phyloP scores from a whole-genome alignment of 2,797 vertebrate species.

The Gambelia wislizenii region DNA sequence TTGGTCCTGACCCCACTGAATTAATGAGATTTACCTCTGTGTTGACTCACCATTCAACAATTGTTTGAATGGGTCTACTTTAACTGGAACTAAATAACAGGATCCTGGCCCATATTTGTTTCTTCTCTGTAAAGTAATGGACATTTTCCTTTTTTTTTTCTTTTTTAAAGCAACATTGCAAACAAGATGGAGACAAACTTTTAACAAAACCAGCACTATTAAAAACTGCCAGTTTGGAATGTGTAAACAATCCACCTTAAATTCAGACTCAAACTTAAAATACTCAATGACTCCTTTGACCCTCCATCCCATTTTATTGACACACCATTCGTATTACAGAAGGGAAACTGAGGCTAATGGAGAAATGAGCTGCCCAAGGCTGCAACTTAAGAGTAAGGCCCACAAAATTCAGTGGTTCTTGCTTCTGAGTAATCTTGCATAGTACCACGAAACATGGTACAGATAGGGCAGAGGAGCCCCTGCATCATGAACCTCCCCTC shows the following conservation, averaged over 20 bases:
- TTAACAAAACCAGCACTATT: background rate
- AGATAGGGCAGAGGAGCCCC: too few species aligned
- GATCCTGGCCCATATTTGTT: background rate
- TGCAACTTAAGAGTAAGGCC: too few species aligned
- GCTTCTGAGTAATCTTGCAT: too few species aligned
- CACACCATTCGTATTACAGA: background rate
- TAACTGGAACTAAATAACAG: background rate
- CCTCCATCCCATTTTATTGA: background rate
- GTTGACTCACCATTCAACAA: background rate
- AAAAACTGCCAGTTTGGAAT: background rate
- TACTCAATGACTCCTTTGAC: too few species aligned
- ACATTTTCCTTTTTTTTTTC: background rate
- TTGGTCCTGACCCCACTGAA: too few species aligned
- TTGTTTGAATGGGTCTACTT: background rate
- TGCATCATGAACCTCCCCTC: too few species aligned
- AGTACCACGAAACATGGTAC: too few species aligned
- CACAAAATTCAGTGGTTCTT: too few species aligned
- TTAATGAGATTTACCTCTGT: too few species aligned
- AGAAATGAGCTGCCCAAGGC: background rate
- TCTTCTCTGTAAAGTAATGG: background rate
- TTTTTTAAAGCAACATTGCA: background rate
- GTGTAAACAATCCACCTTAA: too few species aligned
- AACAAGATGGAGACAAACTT: background rate
- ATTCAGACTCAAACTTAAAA: background rate
- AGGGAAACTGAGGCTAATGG: background rate